Evolutionary conservation across 92 coral and sea anemone species (phyloP).

Genomic region (Actinernus sp.): DNA sequence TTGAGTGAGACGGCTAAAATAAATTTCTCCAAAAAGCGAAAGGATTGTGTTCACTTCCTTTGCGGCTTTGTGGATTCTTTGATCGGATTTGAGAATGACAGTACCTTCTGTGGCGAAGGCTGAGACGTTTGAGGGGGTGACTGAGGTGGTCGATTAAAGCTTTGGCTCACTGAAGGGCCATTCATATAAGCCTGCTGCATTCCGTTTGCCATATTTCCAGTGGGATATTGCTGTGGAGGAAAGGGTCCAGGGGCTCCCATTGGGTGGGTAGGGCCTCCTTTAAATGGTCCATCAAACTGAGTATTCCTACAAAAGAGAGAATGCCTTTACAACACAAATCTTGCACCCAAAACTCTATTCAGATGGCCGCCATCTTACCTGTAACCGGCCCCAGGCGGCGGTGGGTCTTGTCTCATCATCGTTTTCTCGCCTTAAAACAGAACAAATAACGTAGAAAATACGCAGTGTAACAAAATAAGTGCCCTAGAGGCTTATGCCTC

Average conservation of each 20-base stretch:
- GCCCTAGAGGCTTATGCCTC: constrained; percentile 46
- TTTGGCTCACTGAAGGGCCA: constrained; percentile 37
- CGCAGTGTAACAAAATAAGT: constrained; percentile 1
- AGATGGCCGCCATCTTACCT: constrained; percentile 72
- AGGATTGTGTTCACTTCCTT: too few species aligned
- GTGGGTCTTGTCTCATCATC: constrained; percentile 80
- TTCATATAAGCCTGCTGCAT: constrained; percentile 43
- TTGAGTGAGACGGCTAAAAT: too few species aligned
- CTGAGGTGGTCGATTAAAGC: constrained; percentile 15
- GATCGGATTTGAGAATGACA: constrained; percentile 13
- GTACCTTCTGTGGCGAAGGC: constrained; percentile 27
- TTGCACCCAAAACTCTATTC: constrained; percentile 13
- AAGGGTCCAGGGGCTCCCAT: constrained; percentile 59
- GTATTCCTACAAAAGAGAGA: constrained; percentile 34
- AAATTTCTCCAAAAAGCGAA: too few species aligned
- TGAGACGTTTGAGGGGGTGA: constrained; percentile 1
- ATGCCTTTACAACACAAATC: not conserved
- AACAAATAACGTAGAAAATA: constrained; percentile 14
- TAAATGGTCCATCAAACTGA: constrained; percentile 63
- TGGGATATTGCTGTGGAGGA: constrained; percentile 60
- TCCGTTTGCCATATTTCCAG: constrained; percentile 70
- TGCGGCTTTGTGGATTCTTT: too few species aligned
- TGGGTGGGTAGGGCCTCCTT: constrained; percentile 51
- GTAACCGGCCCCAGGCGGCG: constrained; percentile 71
- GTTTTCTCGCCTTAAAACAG: constrained; percentile 25